Conservation (phyloP, 1,140 invertebrate species). For the Cotesia glomerata region DNA sequence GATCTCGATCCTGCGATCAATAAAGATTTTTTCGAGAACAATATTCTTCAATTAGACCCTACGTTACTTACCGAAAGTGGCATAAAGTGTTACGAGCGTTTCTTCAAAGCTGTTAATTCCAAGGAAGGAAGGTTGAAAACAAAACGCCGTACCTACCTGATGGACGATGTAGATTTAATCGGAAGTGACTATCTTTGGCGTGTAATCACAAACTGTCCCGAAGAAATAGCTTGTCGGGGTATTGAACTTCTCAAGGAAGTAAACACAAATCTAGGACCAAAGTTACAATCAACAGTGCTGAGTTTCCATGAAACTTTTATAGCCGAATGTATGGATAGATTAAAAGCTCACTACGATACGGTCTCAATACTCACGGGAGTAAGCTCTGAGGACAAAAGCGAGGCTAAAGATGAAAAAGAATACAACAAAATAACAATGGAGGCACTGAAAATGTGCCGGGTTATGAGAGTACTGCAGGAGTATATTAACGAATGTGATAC, state of each 20-base stretch:
- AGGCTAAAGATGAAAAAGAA: slow-evolving; percentile 51
- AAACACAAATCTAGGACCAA: slow-evolving; percentile 90
- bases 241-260: slow-evolving; percentile 93
- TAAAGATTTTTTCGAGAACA: slow-evolving; percentile 95
- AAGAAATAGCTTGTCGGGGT: slow-evolving; percentile 90
- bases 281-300: slow-evolving; percentile 75
- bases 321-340: slow-evolving; percentile 84
- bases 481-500: slow-evolving; percentile 96
- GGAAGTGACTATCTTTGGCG: slow-evolving; percentile 97
- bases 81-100: slow-evolving; percentile 93
- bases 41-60: slow-evolving; percentile 92
- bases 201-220: slow-evolving; percentile 85
- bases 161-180: slow-evolving; percentile 89
- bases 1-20: slow-evolving; percentile 97
- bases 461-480: slow-evolving; percentile 93
- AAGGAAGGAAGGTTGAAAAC: slow-evolving; percentile 92
- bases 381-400: slow-evolving; percentile 62
- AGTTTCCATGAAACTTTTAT: slow-evolving; percentile 91
- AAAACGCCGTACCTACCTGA: slow-evolving; percentile 82
- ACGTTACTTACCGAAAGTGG: slow-evolving; percentile 92
- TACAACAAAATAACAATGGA: slow-evolving; percentile 68
- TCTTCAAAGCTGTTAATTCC: slow-evolving; percentile 96
- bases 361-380: slow-evolving; percentile 69
- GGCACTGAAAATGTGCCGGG: slow-evolving; percentile 89
- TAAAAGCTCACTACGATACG: slow-evolving; percentile 83